Conservation (phyloP, 2,797 vertebrate genomes). For the Melanotaenia trifasciata region DNA sequence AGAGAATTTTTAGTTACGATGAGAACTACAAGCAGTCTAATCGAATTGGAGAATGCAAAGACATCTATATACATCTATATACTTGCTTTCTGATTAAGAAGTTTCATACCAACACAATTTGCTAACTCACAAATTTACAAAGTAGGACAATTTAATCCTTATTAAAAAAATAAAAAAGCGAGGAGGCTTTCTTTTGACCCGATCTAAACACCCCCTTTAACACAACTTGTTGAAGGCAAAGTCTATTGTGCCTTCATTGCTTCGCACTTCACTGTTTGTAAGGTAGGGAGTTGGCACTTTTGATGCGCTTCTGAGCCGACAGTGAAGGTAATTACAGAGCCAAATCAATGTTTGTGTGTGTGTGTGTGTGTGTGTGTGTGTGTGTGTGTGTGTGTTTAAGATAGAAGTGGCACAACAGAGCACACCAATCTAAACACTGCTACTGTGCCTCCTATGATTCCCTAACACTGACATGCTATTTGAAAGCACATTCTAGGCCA, state of each 20-base stretch:
- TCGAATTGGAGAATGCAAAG: neutral
- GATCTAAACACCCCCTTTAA: slow-evolving; percentile 1
- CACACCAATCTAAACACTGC: too few species aligned
- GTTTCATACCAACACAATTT: neutral
- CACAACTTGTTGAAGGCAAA: neutral
- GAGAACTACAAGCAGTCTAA: neutral
- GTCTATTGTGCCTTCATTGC: neutral
- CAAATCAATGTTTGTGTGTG: too few species aligned
- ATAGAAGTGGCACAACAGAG: neutral
- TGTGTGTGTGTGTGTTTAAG: neutral
- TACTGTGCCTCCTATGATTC: too few species aligned
- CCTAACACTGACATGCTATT: too few species aligned
- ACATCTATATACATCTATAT: neutral
- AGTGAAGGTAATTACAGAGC: neutral
- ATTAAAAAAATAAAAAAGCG: neutral
- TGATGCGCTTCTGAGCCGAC: neutral
- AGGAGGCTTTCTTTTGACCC: neutral
- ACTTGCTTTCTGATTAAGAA: neutral
- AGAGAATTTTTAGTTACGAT: neutral
- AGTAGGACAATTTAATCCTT: neutral
- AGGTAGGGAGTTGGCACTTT: neutral
- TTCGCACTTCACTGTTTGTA: neutral
- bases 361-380: too few species aligned
- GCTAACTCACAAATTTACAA: neutral
- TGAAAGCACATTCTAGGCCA: too few species aligned